Evolutionary conservation across 1,140 invertebrate genomes (phyloP), one percentile per base, ranked within the genome.

Genomic region (Halictus rubicundus): DNA sequence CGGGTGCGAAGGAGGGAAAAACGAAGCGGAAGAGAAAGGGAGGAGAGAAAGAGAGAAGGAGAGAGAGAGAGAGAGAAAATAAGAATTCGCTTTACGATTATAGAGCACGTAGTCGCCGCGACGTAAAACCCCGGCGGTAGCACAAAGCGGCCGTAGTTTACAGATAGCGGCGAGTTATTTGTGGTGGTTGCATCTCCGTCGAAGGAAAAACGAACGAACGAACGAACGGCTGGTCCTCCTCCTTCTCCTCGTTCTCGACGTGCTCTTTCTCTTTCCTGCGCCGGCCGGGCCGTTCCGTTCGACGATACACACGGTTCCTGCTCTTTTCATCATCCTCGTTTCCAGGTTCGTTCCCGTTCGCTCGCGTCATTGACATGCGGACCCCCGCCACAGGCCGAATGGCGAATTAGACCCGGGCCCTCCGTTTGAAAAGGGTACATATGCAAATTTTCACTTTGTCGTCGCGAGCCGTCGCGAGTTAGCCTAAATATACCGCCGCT

Each of bases 161-260:
- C 79, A 79, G 84, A 86, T 84, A 84, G 82, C 82, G 75, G 37
- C 82, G 78, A 75, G 82, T 86, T 86, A 86, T 86, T 86, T 82
- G 84, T 64, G 68, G 83, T 82, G 68, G 75, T 69, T 64, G 81
- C 73, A 75, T 85, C 81, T 75, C 52, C 46, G 23, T 39, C 77
- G 78, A 83, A 83, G 80, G 75, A 65, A 86, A 84, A 82, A 80
- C 68, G 79, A 80, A 68, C 65, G 39, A 27, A 78, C 57, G 72
- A 73, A 68, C 76, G 23, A 72, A 68, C 71, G 49, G 66, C n/a
- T n/a, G n/a, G 39, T 21, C 49, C 70, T 64, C 57, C 57, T 70
- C 42, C 60, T 75, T 37, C 21, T 16, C 16, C 32, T 16, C 25
- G 42, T 0, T 72, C n/a, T 49, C 37, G 14, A n/a, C 27, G 14